Base-by-base conservation (phyloP, 2,113 vertebrate species). In the Podarcis muralis region DNA sequence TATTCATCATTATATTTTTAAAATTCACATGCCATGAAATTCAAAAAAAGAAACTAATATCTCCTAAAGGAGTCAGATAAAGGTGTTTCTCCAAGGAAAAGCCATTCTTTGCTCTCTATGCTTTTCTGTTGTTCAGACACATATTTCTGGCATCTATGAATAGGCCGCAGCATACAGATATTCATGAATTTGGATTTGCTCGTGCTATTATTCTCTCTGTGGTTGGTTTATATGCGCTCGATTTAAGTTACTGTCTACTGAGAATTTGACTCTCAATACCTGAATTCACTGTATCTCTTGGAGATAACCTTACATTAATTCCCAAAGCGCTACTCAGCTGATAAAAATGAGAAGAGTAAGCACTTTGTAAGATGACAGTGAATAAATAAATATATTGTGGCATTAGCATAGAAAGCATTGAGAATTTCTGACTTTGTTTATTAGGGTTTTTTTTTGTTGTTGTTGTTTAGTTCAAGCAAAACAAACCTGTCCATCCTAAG, bases 341-440 rank as follows among this genome's bases (percentile, higher is more conserved):
- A 96, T 93, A 92, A 90, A 95, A 95, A 82, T 89, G 62, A 86
- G 88, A 93, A 90, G 20, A 87, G 78, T 79, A 82, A 89, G 66
- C 77, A 91, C 71, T 88, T 87, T 82, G 87, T 80, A 86, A 91
- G 83, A 90, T 91, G 80, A 90, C 87, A 89, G 66, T 86, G 88
- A 27, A 69, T 22, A 89, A 93, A 91, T 22, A 88, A 94, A 90
- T 40, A 32, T 62, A 59, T 74, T 37, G 16, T 90, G 81, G 84
- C 62, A 92, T 87, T 74, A 88, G 80, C 68, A 71, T 3, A 83
- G 82, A 87, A 85, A 93, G 72, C 1, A 48, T 3, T 71, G 83
- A 40, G 68, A 81, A 90, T 81, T 80, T 87, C 69, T 16, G 81
- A 62, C 69, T 53, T 86, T 89, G 59, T 43, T 48, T 27, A 88